Percentiles rank a stretch among this genome's conserved stretches.
These are phyloP conservation scores for Orchestes rusci DNA, from an alignment of 2,888 invertebrate genomes.

Conservation along the genomic window DNA sequence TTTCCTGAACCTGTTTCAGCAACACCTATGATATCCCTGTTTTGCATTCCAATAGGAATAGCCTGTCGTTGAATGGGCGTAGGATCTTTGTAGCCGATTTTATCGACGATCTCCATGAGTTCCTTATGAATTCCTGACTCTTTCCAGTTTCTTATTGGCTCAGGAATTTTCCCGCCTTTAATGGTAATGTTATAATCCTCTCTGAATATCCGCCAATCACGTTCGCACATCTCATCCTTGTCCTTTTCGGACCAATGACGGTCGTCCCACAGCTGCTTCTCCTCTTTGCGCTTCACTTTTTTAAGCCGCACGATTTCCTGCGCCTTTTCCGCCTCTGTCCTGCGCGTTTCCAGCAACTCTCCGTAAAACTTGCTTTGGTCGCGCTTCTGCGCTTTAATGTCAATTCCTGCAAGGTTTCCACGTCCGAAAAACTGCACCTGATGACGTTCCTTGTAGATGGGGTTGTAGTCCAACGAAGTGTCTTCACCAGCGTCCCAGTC, in stretches of 20 bases:
- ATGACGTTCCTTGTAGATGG: conserved; percentile 92
- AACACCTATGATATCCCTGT: conserved; percentile 96
- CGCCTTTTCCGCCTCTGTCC: conserved; percentile 94
- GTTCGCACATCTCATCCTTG: conserved; percentile 91
- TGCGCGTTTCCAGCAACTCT: conserved; percentile 84
- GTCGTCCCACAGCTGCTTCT: conserved; percentile 98
- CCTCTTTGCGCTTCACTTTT: conserved; percentile 90
- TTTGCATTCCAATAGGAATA: conserved; percentile 94
- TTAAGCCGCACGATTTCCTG: conserved; percentile 90
- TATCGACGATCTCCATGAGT: conserved; percentile 86
- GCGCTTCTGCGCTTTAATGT: conserved; percentile 91
- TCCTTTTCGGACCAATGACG: conserved; percentile 98
- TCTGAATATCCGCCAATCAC: conserved; percentile 99
- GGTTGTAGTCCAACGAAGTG: conserved; percentile 96
- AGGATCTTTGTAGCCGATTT: conserved; percentile 95
- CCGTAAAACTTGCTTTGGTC: conserved; percentile 98
- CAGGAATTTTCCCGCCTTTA: conserved; percentile 93
- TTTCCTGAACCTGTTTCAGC: conserved; percentile 76
- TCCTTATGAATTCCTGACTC: conserved; percentile 88
- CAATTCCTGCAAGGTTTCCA: conserved; percentile 96
- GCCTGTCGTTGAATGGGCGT: conserved; percentile 99
- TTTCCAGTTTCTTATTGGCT: conserved; percentile 91
- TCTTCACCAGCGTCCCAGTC: conserved; percentile 99
- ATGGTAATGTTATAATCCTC: conserved; percentile 99
- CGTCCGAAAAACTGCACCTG: conserved; percentile 97